Conservation (phyloP, 2,113 vertebrate genomes). For the Gopherus evgoodei region DNA sequence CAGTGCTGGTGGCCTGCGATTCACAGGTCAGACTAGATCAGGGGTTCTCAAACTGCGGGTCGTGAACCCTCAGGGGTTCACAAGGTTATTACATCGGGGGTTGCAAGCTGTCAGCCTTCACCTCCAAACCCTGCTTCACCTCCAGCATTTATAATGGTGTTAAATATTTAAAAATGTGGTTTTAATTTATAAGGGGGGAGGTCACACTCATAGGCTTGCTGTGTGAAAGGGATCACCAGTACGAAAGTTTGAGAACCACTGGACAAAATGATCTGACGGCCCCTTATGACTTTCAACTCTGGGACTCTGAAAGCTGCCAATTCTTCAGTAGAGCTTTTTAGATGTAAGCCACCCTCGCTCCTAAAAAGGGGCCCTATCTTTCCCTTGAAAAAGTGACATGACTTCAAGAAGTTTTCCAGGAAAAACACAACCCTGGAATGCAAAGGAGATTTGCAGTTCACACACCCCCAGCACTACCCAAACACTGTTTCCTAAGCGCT, state of each 20-base stretch:
- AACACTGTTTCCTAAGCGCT: background rate
- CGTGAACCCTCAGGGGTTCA: too few species aligned
- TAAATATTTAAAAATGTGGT: too few species aligned
- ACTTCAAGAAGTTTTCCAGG: rapidly evolving
- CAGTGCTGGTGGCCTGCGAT: background rate
- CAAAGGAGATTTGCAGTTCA: background rate
- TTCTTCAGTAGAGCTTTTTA: rapidly evolving
- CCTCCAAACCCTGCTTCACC: too few species aligned
- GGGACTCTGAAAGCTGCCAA: background rate
- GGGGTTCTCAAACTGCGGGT: too few species aligned
- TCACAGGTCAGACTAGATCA: background rate
- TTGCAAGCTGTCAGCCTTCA: too few species aligned
- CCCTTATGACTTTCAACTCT: background rate
- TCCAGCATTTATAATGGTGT: too few species aligned
- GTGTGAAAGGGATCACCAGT: too few species aligned
- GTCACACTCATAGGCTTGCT: too few species aligned
- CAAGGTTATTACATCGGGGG: too few species aligned
- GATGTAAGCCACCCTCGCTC: background rate
- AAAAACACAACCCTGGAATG: rapidly evolving
- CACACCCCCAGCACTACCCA: rapidly evolving
- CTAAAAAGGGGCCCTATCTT: background rate
- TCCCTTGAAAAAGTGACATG: background rate
- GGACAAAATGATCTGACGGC: background rate
- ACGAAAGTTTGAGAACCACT: too few species aligned
- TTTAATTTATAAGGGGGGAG: too few species aligned